Evolutionary conservation across 2,113 vertebrate species (phyloP).

Genomic region (Aleadryas rufinucha): DNA sequence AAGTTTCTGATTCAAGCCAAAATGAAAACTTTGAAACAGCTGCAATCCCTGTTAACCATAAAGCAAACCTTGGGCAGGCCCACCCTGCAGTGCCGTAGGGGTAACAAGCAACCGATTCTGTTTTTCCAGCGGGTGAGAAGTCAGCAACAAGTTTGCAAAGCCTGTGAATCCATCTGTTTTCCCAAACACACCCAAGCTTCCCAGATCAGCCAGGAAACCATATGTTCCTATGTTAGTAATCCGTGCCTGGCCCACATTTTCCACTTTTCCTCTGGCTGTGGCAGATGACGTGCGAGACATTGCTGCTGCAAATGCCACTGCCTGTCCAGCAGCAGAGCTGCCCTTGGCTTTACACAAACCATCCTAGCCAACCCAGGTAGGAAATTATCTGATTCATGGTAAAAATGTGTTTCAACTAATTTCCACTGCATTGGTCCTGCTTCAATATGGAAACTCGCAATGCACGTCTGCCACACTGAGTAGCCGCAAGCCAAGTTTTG

Average conservation of each 20-base stretch:
- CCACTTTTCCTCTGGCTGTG: not conserved
- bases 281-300: accelerated
- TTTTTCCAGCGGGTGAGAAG: not conserved
- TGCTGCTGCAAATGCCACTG: accelerated
- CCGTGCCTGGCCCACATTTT: not conserved
- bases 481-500: not conserved
- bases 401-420: not conserved
- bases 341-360: not conserved
- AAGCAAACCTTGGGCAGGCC: not conserved
- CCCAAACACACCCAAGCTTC: not conserved
- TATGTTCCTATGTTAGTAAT: not conserved
- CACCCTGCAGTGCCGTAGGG: accelerated
- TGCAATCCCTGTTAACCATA: not conserved
- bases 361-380: not conserved
- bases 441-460: accelerated
- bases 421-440: not conserved
- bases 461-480: accelerated
- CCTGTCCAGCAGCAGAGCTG: not conserved
- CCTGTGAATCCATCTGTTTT: accelerated
- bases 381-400: not conserved
- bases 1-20: not conserved
- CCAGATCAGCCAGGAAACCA: not conserved
- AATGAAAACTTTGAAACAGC: not conserved
- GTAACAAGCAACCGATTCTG: accelerated
- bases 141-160: not conserved